Percentiles rank a stretch among this genome's conserved stretches.
Conservation (phyloP, 2,797 vertebrate species). For the Gobio occitaniae region DNA sequence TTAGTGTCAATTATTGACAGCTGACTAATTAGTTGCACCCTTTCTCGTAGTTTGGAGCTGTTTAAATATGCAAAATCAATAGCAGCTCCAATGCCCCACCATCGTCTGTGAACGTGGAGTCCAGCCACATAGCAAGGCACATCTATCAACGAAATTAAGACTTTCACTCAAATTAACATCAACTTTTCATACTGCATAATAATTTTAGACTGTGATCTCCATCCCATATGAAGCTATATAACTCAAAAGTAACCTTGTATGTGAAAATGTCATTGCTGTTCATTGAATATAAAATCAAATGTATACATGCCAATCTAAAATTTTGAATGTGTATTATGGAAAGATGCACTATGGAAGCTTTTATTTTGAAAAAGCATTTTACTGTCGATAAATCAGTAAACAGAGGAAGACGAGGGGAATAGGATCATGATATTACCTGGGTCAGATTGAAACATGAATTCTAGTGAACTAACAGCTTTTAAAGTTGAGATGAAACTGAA, state of each 20-base stretch:
- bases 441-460: neutral
- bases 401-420: too few species aligned
- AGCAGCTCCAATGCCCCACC: conserved; percentile 57
- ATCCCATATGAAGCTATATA: conserved; percentile 26
- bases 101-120: conserved; percentile 57
- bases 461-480: neutral
- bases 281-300: neutral
- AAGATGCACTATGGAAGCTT: neutral
- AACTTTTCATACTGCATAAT: conserved; percentile 15
- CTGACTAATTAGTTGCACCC: conserved; percentile 69
- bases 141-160: conserved; percentile 63
- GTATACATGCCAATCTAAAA: neutral
- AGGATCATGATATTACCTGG: neutral
- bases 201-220: conserved; percentile 22
- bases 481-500: neutral
- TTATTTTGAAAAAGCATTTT: neutral
- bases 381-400: neutral
- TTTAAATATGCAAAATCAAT: conserved; percentile 71
- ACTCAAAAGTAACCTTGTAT: conserved; percentile 35
- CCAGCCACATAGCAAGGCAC: conserved; percentile 53
- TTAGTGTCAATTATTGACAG: conserved; percentile 70
- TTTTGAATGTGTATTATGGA: neutral
- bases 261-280: conserved; percentile 7
- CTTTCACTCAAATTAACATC: conserved; percentile 60
- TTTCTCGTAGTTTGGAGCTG: conserved; percentile 61